phyloP scores from a whole-genome alignment of 2,797 vertebrate genomes.

The Pempheris klunzingeri region DNA sequence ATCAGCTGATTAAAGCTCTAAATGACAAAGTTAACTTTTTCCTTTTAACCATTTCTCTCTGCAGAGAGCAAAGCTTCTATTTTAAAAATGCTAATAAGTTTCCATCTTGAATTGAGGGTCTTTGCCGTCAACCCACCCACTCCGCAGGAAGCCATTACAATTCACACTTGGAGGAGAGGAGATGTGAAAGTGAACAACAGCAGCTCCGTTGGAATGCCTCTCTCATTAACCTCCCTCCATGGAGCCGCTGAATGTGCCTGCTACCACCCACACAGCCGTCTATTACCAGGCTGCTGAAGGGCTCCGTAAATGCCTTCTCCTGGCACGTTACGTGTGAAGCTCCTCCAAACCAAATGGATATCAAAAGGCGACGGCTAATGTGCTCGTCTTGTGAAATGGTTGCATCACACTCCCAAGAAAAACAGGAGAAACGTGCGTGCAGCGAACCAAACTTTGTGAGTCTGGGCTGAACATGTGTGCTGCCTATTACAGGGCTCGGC shows the following conservation, averaged over 20 bases:
- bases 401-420: slow-evolving; percentile 21
- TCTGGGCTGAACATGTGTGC: slow-evolving; percentile 31
- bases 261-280: slow-evolving; percentile 78
- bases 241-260: slow-evolving; percentile 76
- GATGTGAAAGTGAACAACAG: slow-evolving; percentile 80
- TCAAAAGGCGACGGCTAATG: slow-evolving; percentile 68
- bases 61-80: slow-evolving; percentile 35
- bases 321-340: slow-evolving; percentile 54
- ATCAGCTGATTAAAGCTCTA: slow-evolving; percentile 16
- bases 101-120: slow-evolving; percentile 71
- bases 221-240: slow-evolving; percentile 84
- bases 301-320: slow-evolving; percentile 69
- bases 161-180: slow-evolving; percentile 75
- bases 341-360: slow-evolving; percentile 53
- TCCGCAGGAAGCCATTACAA: slow-evolving; percentile 78
- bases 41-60: slow-evolving; percentile 11
- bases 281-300: slow-evolving; percentile 74
- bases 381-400: slow-evolving; percentile 39
- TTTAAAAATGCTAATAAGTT: slow-evolving; percentile 72
- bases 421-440: slow-evolving; percentile 9
- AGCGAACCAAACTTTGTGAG: slow-evolving; percentile 28
- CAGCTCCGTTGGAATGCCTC: slow-evolving; percentile 67
- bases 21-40: slow-evolving; percentile 43
- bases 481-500: slow-evolving; percentile 70
- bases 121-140: slow-evolving; percentile 78